Evolutionary conservation across 1,140 invertebrate genomes (phyloP).

Genomic region (Varroa destructor): DNA sequence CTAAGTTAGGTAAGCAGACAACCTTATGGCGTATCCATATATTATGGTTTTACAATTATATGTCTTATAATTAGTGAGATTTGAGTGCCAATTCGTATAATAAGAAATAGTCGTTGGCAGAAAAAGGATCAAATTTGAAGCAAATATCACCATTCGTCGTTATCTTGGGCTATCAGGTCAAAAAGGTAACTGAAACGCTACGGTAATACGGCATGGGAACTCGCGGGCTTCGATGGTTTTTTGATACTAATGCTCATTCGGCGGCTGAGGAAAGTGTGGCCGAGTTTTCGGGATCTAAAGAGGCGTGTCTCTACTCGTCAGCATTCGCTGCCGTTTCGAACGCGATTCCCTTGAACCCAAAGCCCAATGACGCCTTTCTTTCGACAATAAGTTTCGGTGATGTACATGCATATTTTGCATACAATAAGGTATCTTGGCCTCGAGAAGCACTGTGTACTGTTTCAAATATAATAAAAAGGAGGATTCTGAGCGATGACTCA

Average conservation of each 20-base stretch:
- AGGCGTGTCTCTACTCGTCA: constrained; percentile 91
- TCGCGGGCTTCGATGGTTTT: constrained; percentile 93
- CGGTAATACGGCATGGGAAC: constrained; percentile 92
- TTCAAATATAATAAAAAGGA: constrained; percentile 86
- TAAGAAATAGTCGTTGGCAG: constrained; percentile 53
- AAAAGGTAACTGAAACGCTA: constrained; percentile 48
- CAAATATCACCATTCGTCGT: constrained; percentile 68
- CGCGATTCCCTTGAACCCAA: constrained; percentile 91
- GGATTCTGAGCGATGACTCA: constrained; percentile 63
- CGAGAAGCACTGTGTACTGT: constrained; percentile 64
- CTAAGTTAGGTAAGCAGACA: no score
- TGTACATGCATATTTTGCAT: constrained; percentile 85
- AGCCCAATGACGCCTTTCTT: constrained; percentile 55
- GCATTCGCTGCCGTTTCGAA: constrained; percentile 89
- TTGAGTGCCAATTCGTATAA: constrained; percentile 37
- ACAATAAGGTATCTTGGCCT: constrained; percentile 82
- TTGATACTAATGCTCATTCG: constrained; percentile 90
- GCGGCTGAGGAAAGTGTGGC: constrained; percentile 77
- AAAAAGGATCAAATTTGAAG: constrained; percentile 60
- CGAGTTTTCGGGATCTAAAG: constrained; percentile 78
- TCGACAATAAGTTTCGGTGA: constrained; percentile 68
- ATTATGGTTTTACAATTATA: no score
- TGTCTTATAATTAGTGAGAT: no score
- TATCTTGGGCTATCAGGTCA: constrained; percentile 64
- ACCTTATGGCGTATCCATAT: no score